Base-by-base conservation (phyloP, 2,797 vertebrate species). In the Sus cebifrons region DNA sequence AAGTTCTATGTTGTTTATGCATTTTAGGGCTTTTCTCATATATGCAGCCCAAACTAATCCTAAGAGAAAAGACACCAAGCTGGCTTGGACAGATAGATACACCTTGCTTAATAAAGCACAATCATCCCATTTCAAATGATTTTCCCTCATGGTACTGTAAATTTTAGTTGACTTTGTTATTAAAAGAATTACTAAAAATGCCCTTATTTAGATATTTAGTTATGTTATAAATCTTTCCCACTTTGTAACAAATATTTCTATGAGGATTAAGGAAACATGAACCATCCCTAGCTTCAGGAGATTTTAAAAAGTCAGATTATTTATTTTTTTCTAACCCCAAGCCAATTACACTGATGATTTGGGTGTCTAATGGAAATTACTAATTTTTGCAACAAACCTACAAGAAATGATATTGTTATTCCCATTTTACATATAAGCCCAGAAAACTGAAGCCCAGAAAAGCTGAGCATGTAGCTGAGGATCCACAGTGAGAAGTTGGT, bases 131-230 rank as follows among this genome's bases (percentile, higher is more conserved):
- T 84, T 68, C 68, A 68, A 82, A 67, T 14, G 25, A 29, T 86
- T 78, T 86, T 86, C n/a, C 68, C 23, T 91, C 29, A 16, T 18
- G 27, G 8, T 16, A 58, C 49, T 82, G 60, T 14, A 67, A 40
- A 60, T 82, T 95, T 92, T 82, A 85, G 25, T 70, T 85, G 71
- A 13, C 18, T 70, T 77, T 54, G 10, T 78, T 78, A 56, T 54
- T 71, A 40, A 68, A 85, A 52, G 18, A 87, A 82, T 68, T 73
- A 49, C 56, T 86, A 10, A 40, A 75, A 67, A n/a, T 58, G 2
- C 7, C 20, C 68, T 86, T 49, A 86, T 67, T 82, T 75, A 73
- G n/a, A 68, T 73, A 92, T 81, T 74, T 74, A 87, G 60, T 82
- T 60, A 36, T 27, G 60, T 74, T 52, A 67, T 49, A 75, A 82